phyloP scores from a whole-genome alignment of 2,113 vertebrate species.

The Aspidoscelis tigris region DNA sequence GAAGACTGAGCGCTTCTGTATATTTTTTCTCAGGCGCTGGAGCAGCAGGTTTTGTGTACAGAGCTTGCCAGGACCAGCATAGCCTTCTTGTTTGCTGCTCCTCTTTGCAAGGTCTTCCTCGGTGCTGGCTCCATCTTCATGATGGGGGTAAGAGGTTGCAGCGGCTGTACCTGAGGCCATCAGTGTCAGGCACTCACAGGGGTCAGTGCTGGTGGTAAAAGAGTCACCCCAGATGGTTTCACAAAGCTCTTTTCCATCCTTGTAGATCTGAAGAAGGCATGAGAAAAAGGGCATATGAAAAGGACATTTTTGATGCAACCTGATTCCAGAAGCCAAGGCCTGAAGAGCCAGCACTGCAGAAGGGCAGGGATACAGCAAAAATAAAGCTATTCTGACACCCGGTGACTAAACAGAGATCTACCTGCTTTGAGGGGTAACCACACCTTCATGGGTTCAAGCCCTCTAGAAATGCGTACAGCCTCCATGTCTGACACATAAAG shows the following conservation, averaged over 20 bases:
- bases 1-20: slow-evolving; percentile 75
- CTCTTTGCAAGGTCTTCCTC: neutral
- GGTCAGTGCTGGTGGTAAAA: slow-evolving; percentile 74
- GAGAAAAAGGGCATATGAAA: neutral
- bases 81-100: slow-evolving; percentile 18
- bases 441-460: neutral
- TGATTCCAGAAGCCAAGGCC: neutral
- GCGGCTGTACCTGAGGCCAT: slow-evolving; percentile 71
- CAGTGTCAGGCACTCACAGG: slow-evolving; percentile 81
- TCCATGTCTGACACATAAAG: too few relatives aligned
- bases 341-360: neutral
- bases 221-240: slow-evolving; percentile 77
- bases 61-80: slow-evolving; percentile 62
- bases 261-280: slow-evolving; percentile 74
- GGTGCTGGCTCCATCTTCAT: slow-evolving; percentile 69
- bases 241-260: slow-evolving; percentile 81
- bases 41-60: slow-evolving; percentile 42
- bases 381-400: neutral
- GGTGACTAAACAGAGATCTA: neutral
- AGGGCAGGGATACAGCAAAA: neutral
- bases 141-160: slow-evolving; percentile 71
- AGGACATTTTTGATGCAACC: neutral
- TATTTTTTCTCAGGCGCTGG: slow-evolving; percentile 51
- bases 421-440: neutral
- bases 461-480: too few relatives aligned